Percentiles rank a stretch among this genome's conserved stretches.
phyloP scores from a whole-genome alignment of 2,797 vertebrate genomes.

The Danio albolineatus region DNA sequence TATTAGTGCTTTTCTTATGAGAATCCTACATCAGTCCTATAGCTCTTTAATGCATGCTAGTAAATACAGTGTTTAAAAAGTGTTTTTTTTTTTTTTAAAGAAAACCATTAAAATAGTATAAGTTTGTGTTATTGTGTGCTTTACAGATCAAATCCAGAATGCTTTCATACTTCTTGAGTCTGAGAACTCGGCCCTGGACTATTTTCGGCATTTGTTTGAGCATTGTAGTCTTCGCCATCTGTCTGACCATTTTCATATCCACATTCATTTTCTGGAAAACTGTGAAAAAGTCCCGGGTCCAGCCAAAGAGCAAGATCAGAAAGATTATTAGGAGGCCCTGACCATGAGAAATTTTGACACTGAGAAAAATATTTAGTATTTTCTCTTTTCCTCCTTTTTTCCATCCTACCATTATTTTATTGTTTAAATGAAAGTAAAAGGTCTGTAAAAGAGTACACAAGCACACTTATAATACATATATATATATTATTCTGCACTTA shows the following conservation, averaged over 20 bases:
- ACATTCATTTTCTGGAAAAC: slow-evolving; percentile 89
- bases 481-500: not conserved
- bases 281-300: slow-evolving; percentile 88
- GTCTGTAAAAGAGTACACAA: slow-evolving; percentile 95
- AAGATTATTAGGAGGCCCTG: slow-evolving; percentile 87
- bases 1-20: not conserved
- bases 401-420: slow-evolving; percentile 51
- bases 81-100: not conserved
- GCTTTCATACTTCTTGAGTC: slow-evolving; percentile 89
- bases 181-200: slow-evolving; percentile 86
- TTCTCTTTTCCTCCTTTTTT: slow-evolving; percentile 67
- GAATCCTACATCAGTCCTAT: not conserved
- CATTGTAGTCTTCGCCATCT: slow-evolving; percentile 82
- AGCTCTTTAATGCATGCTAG: not conserved
- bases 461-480: slow-evolving; percentile 28
- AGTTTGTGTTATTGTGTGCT: slow-evolving; percentile 63
- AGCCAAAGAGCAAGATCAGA: slow-evolving; percentile 90
- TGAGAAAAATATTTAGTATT: slow-evolving; percentile 31
- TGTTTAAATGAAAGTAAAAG: slow-evolving; percentile 60
- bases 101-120: not conserved
- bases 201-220: slow-evolving; percentile 91
- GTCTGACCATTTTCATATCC: slow-evolving; percentile 89
- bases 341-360: slow-evolving; percentile 67
- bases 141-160: slow-evolving; percentile 94
- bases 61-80: not conserved